Evolutionary conservation across 1,140 invertebrate species (phyloP), one percentile per base, ranked within the genome.

Genomic region (Cataglyphis hispanica): DNA sequence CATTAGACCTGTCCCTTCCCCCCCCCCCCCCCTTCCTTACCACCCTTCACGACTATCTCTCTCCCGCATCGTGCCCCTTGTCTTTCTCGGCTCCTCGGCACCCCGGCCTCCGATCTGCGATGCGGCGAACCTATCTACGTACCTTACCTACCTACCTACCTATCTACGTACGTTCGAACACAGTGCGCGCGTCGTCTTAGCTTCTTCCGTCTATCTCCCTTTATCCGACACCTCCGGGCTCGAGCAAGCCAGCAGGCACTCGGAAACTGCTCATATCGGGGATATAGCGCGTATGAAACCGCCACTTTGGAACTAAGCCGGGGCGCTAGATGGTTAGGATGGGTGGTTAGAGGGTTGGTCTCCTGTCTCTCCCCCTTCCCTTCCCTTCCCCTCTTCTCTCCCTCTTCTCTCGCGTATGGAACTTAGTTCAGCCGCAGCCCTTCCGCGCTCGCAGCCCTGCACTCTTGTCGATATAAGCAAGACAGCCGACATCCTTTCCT

Each of bases 291-390:
- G 91, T 86, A 91, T 86, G 91, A 92, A 93, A 92, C 90, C 90
- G 69, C 91, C 88, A 91, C 89, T 92, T 93, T 87, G 90, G 72
- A 93, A 93, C 87, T 92, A 90, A 92, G 87, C 81, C 61, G 85
- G 43, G 58, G 66, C 58, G 84, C 46, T 76, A 56, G 74, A 53
- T 84, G 77, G 64, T 86, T 85, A 74, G 67, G 78, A 84, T 86
- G 70, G 58, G 64, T 86, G 77, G 89, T 88, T 81, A 58, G 66
- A n/a, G 74, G 70, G 86, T 88, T 90, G 70, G 78, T 86, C 85
- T 63, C 25, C n/a, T n/a, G 67, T 19, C 43, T 80, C 50, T 34
- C 43, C 63, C 53, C 34, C n/a, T 13, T 11, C 22, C 5, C 60
- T 31, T 43, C 19, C 22, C 6, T 34, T 0, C 16, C 31, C n/a